Percentiles rank a stretch among this genome's conserved stretches.
These are phyloP conservation scores for Nezara viridula DNA, from an alignment of 2,888 invertebrate species.

Conservation along the genomic window DNA sequence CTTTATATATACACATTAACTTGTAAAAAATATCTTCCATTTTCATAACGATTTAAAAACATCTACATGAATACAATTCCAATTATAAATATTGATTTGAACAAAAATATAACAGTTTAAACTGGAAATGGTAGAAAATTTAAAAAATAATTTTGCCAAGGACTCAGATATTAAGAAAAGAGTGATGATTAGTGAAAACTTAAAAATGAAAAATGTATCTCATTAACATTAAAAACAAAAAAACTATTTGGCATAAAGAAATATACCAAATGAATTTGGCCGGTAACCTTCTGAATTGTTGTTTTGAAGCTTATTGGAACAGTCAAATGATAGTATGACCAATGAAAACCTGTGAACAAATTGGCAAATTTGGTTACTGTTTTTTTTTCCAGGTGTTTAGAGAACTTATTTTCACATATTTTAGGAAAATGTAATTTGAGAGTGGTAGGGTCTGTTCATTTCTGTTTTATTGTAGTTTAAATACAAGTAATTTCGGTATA, in stretches of 20 bases:
- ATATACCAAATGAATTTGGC: slow-evolving; percentile 16
- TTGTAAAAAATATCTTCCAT: background rate
- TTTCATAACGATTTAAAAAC: background rate
- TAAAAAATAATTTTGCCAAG: background rate
- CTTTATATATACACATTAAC: background rate
- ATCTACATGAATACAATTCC: background rate
- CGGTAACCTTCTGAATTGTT: slow-evolving; percentile 22
- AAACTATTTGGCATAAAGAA: slow-evolving; percentile 27
- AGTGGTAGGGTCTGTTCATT: background rate
- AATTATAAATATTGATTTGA: background rate
- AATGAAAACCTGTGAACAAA: slow-evolving; percentile 49
- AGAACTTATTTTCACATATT: background rate
- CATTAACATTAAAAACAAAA: background rate
- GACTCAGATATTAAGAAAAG: background rate
- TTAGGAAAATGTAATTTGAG: background rate
- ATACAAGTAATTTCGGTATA: no score
- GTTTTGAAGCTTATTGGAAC: slow-evolving; percentile 12
- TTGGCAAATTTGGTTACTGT: slow-evolving; percentile 11
- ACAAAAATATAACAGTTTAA: background rate
- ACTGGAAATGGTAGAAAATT: background rate
- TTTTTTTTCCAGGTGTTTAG: background rate
- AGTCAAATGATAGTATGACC: slow-evolving; percentile 2
- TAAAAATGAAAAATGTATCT: background rate
- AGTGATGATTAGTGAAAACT: background rate
- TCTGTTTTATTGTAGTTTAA: background rate